A percentile compares a stretch with the other conserved stretches of the same genome.
Conservation (phyloP, 2,113 vertebrate species). For the Parotia lawesii region DNA sequence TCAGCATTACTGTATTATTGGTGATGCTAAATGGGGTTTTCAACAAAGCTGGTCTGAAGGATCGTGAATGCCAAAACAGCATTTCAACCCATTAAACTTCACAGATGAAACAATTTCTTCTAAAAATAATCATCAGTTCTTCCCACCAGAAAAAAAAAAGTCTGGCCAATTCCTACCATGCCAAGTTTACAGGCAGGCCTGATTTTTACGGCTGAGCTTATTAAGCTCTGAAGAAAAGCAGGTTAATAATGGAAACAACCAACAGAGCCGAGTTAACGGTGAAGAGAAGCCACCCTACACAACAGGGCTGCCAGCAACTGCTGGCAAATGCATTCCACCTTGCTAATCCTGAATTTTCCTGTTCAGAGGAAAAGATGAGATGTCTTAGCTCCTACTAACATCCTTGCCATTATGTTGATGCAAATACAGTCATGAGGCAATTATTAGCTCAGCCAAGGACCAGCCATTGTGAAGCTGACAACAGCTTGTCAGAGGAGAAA, state of each 20-base stretch:
- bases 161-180: neutral
- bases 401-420: neutral
- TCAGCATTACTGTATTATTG: slow-evolving; percentile 1
- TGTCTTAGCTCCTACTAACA: slow-evolving; percentile 26
- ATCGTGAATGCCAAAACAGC: slow-evolving; percentile 26
- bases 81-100: slow-evolving; percentile 44
- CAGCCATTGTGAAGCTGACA: slow-evolving; percentile 39
- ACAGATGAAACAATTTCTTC: slow-evolving; percentile 23
- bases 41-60: slow-evolving; percentile 31
- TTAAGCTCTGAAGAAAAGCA: slow-evolving; percentile 42
- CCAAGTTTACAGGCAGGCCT: slow-evolving; percentile 23
- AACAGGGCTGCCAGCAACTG: neutral
- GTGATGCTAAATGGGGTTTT: slow-evolving; percentile 50
- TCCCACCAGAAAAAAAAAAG: slow-evolving; percentile 42
- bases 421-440: slow-evolving; percentile 32
- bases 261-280: neutral
- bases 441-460: slow-evolving; percentile 21
- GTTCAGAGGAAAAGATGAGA: neutral
- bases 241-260: slow-evolving; percentile 42
- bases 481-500: neutral
- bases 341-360: neutral
- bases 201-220: slow-evolving; percentile 39
- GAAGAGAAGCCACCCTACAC: neutral
- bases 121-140: slow-evolving; percentile 54
- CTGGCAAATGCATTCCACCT: neutral